Evolutionary conservation across 2,797 vertebrate genomes (phyloP), one percentile per base, ranked within the genome.

Genomic region (Dipus sagitta): DNA sequence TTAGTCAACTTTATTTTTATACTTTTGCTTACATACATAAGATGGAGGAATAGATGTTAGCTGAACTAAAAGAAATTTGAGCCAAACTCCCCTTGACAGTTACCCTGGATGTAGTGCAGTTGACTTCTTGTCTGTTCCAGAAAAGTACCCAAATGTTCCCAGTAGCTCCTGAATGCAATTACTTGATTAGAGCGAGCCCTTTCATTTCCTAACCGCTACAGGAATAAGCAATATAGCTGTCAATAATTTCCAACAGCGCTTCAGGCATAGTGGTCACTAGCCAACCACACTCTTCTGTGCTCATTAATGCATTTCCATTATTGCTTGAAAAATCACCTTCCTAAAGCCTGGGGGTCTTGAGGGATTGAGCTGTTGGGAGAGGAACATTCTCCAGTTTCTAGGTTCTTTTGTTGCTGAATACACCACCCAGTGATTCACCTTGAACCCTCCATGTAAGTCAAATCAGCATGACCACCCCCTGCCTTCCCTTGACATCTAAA

Each of bases 221-320:
- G 97, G 97, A 95, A 98, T 98, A 97, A 97, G 98, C 99, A 98
- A 99, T 99, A 98, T 98, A 98, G 89, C 98, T 98, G 99, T 99
- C 99, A 96, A 99, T 99, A 98, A 96, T 96, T 97, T 95, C 76
- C 96, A 98, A 96, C 26, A 90, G 95, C 95, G 96, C 75, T 96
- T 92, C 97, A 92, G 98, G 97, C 91, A 77, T 91, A 93, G 95
- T 94, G 97, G 97, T 97, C 97, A 95, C 91, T 92, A 52, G 96
- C 95, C 91, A 91, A 98, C 98, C 98, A 96, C 98, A 99, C 86
- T 97, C 97, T 96, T 96, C 94, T 96, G 96, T 97, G 97, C 96
- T 98, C 97, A 97, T 98, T 97, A 98, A 68, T n/a, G 2, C 97
- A 92, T 91, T 96, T 98, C 98, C 97, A 97, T 98, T 96, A 95